Evolutionary conservation across 2,888 invertebrate genomes (phyloP).

Genomic region (Mythimna pallens): DNA sequence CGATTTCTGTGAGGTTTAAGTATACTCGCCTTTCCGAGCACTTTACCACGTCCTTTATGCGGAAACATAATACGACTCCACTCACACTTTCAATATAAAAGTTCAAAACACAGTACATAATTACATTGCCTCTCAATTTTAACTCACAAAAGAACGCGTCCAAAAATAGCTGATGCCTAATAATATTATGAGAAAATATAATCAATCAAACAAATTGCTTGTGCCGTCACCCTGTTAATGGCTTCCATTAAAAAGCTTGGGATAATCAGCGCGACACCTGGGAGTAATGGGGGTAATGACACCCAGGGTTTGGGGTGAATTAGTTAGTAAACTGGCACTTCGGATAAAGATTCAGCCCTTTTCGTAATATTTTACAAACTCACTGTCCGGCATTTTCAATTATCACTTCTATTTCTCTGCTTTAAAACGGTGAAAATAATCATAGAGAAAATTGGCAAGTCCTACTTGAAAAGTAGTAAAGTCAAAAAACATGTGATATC

Average conservation of each 20-base stretch:
- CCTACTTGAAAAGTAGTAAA: neutral
- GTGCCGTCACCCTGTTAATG: conserved; percentile 51
- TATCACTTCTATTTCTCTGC: neutral
- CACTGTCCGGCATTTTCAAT: neutral
- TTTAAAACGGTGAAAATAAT: neutral
- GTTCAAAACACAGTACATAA: conserved; percentile 8
- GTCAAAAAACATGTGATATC: neutral
- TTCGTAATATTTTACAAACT: neutral
- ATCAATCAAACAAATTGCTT: conserved; percentile 57
- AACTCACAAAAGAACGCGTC: conserved; percentile 1
- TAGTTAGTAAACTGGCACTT: conserved; percentile 18
- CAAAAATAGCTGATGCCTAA: conserved; percentile 34
- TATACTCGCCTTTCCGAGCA: neutral
- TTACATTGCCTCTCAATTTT: neutral
- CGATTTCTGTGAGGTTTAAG: neutral
- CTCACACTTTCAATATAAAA: conserved; percentile 4
- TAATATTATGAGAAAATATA: conserved; percentile 50
- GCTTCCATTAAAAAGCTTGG: conserved; percentile 54
- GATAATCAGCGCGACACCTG: conserved; percentile 51
- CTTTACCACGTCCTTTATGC: neutral
- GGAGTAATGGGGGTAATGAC: conserved; percentile 38
- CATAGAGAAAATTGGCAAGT: neutral
- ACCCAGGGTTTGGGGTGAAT: conserved; percentile 24
- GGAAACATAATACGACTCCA: neutral
- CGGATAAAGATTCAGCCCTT: conserved; percentile 21